phyloP scores from a whole-genome alignment of 2,113 vertebrate genomes.

The Ceyx margarethae region DNA sequence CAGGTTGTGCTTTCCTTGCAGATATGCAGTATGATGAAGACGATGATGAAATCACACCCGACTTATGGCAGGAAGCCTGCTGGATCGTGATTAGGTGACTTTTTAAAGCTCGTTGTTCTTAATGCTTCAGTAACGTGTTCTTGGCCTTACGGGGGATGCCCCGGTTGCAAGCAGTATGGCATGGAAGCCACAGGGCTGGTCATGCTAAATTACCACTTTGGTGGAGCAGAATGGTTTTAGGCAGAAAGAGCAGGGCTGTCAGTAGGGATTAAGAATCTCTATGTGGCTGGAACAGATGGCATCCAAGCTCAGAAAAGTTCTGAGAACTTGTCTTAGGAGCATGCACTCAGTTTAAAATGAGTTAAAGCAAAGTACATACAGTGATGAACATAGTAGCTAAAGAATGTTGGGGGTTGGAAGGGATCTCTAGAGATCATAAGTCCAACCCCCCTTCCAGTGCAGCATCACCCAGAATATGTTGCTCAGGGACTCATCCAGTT shows the following conservation, averaged over 20 bases:
- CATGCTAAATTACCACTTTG: fast-evolving
- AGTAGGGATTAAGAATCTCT: fast-evolving
- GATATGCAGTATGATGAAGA: conserved; percentile 98
- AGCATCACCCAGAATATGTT: no score
- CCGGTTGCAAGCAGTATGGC: fast-evolving
- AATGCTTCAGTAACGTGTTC: fast-evolving
- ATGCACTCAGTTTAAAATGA: background rate
- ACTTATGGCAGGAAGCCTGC: conserved; percentile 97
- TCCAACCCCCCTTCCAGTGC: no score
- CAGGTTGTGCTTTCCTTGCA: conserved; percentile 19
- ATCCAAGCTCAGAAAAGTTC: background rate
- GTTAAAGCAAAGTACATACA: background rate
- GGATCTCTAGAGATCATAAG: no score
- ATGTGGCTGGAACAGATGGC: background rate
- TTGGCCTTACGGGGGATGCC: fast-evolving
- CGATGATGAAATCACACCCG: conserved; percentile 97
- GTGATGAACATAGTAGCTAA: background rate
- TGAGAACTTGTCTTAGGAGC: background rate
- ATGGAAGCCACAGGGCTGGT: background rate
- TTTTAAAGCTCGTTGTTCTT: background rate
- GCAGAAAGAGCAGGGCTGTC: background rate
- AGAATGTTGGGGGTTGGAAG: background rate
- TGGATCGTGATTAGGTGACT: conserved; percentile 98
- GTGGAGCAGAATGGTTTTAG: background rate
- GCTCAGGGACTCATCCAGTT: no score